Percentiles rank a stretch among this genome's conserved stretches.
Evolutionary conservation across 2,113 vertebrate genomes (phyloP).

Genomic region (Poicephalus gulielmi): DNA sequence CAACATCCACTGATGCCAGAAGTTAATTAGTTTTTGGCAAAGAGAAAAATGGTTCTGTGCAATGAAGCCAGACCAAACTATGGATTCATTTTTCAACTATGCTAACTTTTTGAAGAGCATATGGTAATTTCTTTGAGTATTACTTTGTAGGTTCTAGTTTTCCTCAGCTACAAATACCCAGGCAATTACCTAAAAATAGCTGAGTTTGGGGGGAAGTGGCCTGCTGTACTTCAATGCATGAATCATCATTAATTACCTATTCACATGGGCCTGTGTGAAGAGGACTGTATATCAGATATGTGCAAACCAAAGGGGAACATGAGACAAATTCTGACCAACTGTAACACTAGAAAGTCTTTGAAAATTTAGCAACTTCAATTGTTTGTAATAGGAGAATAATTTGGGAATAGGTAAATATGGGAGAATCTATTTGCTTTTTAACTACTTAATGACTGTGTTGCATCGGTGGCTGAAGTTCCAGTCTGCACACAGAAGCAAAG

Average conservation of each 20-base stretch:
- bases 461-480: neutral
- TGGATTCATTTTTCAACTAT: neutral
- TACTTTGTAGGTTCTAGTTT: neutral
- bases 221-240: neutral
- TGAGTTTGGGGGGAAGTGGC: neutral
- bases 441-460: neutral
- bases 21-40: neutral
- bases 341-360: neutral
- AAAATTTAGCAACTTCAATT: neutral
- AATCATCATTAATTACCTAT: neutral
- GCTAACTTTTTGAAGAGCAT: neutral
- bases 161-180: neutral
- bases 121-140: neutral
- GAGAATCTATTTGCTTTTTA: neutral
- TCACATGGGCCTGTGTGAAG: neutral
- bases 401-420: neutral
- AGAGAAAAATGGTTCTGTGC: neutral
- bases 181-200: neutral
- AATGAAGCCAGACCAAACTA: neutral
- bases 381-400: neutral
- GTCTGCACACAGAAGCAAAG: neutral
- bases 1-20: neutral
- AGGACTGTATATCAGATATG: neutral
- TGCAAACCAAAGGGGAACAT: neutral
- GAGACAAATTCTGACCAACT: neutral